Evolutionary conservation across 2,113 vertebrate genomes (phyloP), one percentile per base, ranked within the genome.

Genomic region (Lepidothrix coronata): DNA sequence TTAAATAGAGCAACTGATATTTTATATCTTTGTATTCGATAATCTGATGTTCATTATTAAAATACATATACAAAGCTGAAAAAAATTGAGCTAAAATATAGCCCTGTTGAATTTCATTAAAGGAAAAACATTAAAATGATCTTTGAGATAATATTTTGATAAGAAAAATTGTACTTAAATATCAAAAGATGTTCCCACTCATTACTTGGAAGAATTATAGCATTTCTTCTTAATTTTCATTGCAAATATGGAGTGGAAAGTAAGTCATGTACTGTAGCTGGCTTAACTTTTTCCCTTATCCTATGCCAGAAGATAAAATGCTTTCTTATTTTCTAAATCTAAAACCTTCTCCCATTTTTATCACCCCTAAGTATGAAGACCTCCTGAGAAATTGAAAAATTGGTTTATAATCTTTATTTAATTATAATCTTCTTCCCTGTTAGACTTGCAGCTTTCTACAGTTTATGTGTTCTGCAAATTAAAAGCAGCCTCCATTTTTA

Each of bases 41-140:
- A 91, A 89, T 94, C 33, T 95, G 15, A 89, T 63, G 88, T 35
- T 55, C 22, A 78, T 73, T 93, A 51, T 89, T 94, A 63, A 97
- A 94, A 95, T 93, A 78, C 9, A 80, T 39, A 76, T 8, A 85
- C 23, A 84, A 87, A 88, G 23, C 10, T 80, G 68, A 85, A 73
- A 74, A 91, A 93, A 91, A 25, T 1, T 23, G 9, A 89, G 46
- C 20, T 88, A 70, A 92, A 97, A 95, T 81, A 74, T 12, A 92
- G n/a, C 8, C 14, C 4, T 71, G 54, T 65, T 95, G 28, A 12
- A 67, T 88, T 83, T 55, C 31, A 21, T 96, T 93, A 82, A 91
- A 77, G 58, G 33, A 48, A 86, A 75, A 94, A 74, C 14, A 91
- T 66, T 87, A 82, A 79, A 78, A 90, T 65, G 18, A 49, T 20